A percentile compares a stretch with the other conserved stretches of the same genome.
phyloP scores from a whole-genome alignment of 2,797 vertebrate species.

The Botia almorhae region DNA sequence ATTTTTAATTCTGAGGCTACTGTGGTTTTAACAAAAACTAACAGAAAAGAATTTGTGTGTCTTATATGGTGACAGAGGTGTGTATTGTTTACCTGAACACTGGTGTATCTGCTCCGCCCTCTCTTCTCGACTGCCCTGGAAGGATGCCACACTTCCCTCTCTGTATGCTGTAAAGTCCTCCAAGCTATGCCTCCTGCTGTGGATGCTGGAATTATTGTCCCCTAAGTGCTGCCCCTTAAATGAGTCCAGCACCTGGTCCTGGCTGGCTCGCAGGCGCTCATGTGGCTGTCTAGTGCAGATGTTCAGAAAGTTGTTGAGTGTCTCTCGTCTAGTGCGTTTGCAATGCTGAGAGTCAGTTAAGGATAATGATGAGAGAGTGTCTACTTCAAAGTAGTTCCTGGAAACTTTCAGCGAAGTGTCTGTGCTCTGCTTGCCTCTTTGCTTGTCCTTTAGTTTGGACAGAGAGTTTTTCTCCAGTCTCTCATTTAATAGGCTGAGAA shows the following conservation, averaged over 20 bases:
- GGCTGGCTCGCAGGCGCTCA: slow-evolving; percentile 71
- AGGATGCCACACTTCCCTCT: slow-evolving; percentile 90
- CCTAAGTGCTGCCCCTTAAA: slow-evolving; percentile 83
- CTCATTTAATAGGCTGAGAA: slow-evolving; percentile 83
- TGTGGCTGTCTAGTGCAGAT: slow-evolving; percentile 87
- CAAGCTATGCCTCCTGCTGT: slow-evolving; percentile 86
- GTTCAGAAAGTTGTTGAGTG: slow-evolving; percentile 84
- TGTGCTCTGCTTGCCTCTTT: slow-evolving; percentile 77
- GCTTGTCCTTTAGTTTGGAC: slow-evolving; percentile 90
- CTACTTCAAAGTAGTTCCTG: slow-evolving; percentile 88
- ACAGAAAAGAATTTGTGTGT: too few relatives aligned
- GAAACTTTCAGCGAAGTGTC: slow-evolving; percentile 75
- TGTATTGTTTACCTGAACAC: slow-evolving; percentile 83
- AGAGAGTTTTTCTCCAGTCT: slow-evolving; percentile 84
- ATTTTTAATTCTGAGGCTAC: neutral
- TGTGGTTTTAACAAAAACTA: neutral
- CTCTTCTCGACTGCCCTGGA: slow-evolving; percentile 87
- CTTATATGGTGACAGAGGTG: neutral
- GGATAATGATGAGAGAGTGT: slow-evolving; percentile 88
- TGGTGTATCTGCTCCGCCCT: slow-evolving; percentile 77
- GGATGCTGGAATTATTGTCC: slow-evolving; percentile 80
- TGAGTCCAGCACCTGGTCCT: slow-evolving; percentile 77
- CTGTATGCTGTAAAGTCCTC: slow-evolving; percentile 88
- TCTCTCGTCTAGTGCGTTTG: slow-evolving; percentile 84
- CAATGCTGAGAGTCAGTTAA: slow-evolving; percentile 90